Evolutionary conservation across 2,888 invertebrate genomes (phyloP), one percentile per base, ranked within the genome.

Genomic region (Melanotus villosus): DNA sequence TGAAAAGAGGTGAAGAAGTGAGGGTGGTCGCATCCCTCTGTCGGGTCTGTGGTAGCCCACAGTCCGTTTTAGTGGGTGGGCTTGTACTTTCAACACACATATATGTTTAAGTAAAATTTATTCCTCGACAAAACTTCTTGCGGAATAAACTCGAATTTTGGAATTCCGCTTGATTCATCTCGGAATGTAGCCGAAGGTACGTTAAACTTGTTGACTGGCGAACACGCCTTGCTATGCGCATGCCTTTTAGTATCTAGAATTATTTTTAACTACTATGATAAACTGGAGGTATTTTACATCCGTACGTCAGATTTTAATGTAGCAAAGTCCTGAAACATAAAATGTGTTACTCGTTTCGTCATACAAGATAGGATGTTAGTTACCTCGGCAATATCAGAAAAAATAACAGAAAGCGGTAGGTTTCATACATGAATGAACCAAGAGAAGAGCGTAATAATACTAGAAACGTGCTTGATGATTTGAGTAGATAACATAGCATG

Each of bases 21-120:
- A 81, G 80, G 84, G 83, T 82, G 82, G 79, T 81, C 80, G 80
- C 81, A 66, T 73, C 74, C 75, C 74, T 73, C 62, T 66, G 70
- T 70, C 59, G 72, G 59, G 69, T 63, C 65, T 68, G 70, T 65
- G 67, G 68, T 70, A 62, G 69, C 72, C 74, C 75, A 71, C 74
- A 75, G 75, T 74, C 72, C 73, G 74, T 75, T 75, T 73, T 68
- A 66, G 75, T 74, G 76, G 76, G 75, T 75, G 76, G 75, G 72
- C 75, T 60, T 65, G 73, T 45, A 69, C 59, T 62, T 67, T 54
- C 10, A 14, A 34, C 38, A 50, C 36, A 50, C 38, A n/a, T n/a
- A n/a, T n/a, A n/a, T n/a, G n/a, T n/a, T 47, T 65, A 14, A 34
- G 23, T 34, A 19, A 41, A 43, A 26, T 30, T 43, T 43, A 34